phyloP scores from a whole-genome alignment of 2,113 vertebrate species.

The Mastomys coucha region DNA sequence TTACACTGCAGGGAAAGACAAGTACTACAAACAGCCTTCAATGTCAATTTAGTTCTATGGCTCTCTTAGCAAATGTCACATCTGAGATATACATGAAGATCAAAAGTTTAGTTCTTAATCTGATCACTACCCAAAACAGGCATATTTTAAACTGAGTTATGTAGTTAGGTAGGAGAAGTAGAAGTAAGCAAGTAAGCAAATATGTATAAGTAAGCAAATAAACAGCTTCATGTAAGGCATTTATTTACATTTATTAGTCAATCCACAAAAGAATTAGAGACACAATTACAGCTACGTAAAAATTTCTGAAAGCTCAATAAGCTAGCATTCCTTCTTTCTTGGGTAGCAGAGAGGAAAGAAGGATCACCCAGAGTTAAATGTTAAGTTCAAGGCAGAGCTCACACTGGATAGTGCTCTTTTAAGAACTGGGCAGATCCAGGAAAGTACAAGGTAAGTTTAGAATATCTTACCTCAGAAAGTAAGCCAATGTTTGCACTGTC shows the following conservation, averaged over 20 bases:
- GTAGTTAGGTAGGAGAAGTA: neutral
- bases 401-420: neutral
- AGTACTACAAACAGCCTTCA: conserved; percentile 73
- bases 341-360: accelerated
- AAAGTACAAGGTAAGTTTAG: neutral
- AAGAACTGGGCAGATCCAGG: neutral
- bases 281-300: neutral
- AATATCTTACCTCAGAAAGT: neutral
- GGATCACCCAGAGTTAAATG: neutral
- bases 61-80: conserved; percentile 58
- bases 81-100: neutral
- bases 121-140: neutral
- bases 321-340: neutral
- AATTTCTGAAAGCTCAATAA: conserved; percentile 56
- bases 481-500: neutral
- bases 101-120: conserved; percentile 16
- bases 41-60: conserved; percentile 61
- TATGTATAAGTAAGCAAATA: neutral
- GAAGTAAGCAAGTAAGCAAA: conserved; percentile 34
- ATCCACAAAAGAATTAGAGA: conserved; percentile 15
- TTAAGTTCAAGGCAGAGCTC: neutral
- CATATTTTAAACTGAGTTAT: conserved; percentile 11
- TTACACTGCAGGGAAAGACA: conserved; percentile 46
- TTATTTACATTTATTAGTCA: neutral
- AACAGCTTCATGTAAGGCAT: neutral